These are phyloP conservation scores for Caenorhabditis angaria DNA, from an alignment of 2,888 invertebrate genomes.

Conservation along the genomic window DNA sequence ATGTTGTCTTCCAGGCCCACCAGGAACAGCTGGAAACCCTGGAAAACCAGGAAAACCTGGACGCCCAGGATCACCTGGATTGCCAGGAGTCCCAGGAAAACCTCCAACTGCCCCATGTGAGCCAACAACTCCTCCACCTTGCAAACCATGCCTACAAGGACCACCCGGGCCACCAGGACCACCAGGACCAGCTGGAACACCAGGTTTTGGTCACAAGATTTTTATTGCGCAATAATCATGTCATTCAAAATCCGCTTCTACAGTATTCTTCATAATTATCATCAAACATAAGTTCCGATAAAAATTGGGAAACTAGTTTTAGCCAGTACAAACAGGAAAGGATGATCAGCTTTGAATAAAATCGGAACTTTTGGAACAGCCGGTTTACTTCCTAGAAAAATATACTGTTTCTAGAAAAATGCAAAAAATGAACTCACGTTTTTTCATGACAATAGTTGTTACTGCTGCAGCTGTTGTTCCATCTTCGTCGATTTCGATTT, in stretches of 20 bases:
- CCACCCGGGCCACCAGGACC: constrained; percentile 61
- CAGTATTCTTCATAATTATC: background rate
- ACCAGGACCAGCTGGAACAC: constrained; percentile 65
- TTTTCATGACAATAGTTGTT: no score
- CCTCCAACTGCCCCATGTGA: constrained; percentile 57
- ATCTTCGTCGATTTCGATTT: no score
- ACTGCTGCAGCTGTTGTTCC: no score
- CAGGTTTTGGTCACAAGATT: constrained; percentile 45
- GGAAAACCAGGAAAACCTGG: constrained; percentile 61
- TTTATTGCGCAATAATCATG: constrained; percentile 19
- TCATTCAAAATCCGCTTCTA: constrained; percentile 6
- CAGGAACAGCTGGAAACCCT: constrained; percentile 67
- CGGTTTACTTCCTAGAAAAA: no score
- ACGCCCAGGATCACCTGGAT: constrained; percentile 63
- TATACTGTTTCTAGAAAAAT: no score
- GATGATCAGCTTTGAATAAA: no score
- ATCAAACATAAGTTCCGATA: background rate
- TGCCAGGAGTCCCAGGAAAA: constrained; percentile 56
- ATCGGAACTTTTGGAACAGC: no score
- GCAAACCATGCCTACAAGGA: constrained; percentile 62
- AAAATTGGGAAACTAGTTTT: no score
- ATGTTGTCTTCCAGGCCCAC: constrained; percentile 65
- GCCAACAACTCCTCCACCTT: constrained; percentile 60
- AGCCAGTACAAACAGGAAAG: no score
- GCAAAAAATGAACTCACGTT: no score